Evolutionary conservation across 2,888 invertebrate genomes (phyloP), one percentile per base, ranked within the genome.

Genomic region (Globia sparganii): DNA sequence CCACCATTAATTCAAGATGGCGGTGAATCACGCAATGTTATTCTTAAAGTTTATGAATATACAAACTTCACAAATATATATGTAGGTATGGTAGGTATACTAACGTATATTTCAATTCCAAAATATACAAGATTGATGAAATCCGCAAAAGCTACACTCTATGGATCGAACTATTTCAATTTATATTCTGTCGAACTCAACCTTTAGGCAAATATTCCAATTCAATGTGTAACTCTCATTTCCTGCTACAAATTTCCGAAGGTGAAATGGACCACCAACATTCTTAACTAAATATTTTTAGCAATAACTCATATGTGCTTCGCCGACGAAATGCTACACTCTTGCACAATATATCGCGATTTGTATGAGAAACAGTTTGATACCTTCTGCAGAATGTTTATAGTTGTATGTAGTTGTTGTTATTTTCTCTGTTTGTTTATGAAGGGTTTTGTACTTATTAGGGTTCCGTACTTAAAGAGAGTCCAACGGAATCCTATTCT

Each of bases 311-410:
- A 56, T 68, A 81, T 69, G 66, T 75, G 88, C 83, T 82, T 80
- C 76, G 82, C 81, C 75, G 70, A 78, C 80, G 87, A 85, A 86
- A 89, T 74, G 62, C 37, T 83, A 90, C 77, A 84, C 86, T 80
- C 77, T 87, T 84, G 80, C 72, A 67, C 75, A 86, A 86, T 76
- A 58, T 58, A 53, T 34, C 37, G 68, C 70, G 72, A 67, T 84
- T 84, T 70, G 78, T 77, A 59, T 77, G 68, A 72, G 76, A 78
- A 80, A 78, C 59, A 56, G 28, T 83, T 77, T 49, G 34, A 59
- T 72, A 73, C 58, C 43, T 77, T 69, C 73, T 31, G 58, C 25
- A 65, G 34, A 18, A 28, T 31, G 25, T 49, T 56, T 65, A 15
- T 2, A 64, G 21, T 49, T 68, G 15, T 61, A 43, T 67, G 11